phyloP scores from a whole-genome alignment of 2,797 vertebrate genomes.

The Okamejei kenojei region DNA sequence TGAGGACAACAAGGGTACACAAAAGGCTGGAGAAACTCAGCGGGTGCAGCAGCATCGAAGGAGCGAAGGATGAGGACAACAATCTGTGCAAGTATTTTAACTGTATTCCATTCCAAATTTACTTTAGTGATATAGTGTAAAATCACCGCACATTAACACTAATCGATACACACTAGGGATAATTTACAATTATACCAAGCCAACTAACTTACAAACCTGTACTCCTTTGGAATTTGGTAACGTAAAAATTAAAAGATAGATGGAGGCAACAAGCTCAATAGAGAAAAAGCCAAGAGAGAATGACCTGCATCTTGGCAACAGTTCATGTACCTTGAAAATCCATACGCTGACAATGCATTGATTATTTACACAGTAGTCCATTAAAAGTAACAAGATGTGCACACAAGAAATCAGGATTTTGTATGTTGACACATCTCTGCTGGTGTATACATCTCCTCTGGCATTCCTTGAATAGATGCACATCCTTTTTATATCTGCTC shows the following conservation, averaged over 20 bases:
- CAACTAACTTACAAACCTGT: no score
- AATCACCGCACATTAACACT: no score
- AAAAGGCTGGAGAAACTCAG: no score
- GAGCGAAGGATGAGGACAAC: no score
- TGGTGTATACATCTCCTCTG: not conserved
- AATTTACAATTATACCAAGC: no score
- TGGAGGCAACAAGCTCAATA: not conserved
- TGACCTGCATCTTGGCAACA: not conserved
- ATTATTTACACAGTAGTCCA: not conserved
- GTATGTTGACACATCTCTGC: not conserved
- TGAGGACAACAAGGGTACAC: no score
- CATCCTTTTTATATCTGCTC: not conserved
- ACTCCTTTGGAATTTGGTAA: no score
- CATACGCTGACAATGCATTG: not conserved
- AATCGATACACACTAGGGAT: no score
- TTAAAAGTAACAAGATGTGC: not conserved
- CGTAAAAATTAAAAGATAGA: not conserved
- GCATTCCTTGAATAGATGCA: not conserved
- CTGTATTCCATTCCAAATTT: no score
- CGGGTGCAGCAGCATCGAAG: no score
- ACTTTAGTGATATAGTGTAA: no score
- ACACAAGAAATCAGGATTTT: not conserved
- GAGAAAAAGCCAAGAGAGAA: not conserved
- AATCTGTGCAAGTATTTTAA: no score
- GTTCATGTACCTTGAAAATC: not conserved